These are phyloP conservation scores for Cliona cf. orientalis DNA, from an alignment of 37 sponge, comb jelly and placozoan species.

Conservation along the genomic window DNA sequence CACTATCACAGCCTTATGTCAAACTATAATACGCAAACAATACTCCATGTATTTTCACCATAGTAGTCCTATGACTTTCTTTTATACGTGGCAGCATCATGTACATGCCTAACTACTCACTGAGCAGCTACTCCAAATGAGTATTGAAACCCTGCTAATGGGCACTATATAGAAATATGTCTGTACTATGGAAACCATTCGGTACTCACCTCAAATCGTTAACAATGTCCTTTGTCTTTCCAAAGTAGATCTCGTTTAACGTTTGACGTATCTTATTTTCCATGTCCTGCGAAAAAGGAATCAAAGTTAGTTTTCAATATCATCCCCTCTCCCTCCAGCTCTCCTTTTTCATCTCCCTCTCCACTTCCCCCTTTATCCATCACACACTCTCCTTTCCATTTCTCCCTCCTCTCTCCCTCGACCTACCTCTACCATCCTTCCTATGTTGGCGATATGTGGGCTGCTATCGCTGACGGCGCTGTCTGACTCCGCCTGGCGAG, in stretches of 20 bases:
- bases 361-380: no score
- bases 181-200: background rate
- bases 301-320: background rate
- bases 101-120: background rate
- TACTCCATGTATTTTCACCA: background rate
- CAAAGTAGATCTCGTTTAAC: conserved; percentile 95
- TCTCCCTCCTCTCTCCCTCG: no score
- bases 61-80: no score
- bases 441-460: conserved; percentile 97
- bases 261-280: conserved; percentile 91
- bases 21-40: no score
- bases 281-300: conserved; percentile 72
- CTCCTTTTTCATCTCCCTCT: background rate
- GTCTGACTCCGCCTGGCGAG: conserved; percentile 87
- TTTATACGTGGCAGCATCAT: no score
- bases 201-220: conserved; percentile 86
- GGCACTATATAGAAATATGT: background rate
- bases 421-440: conserved; percentile 90
- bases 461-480: conserved; percentile 74
- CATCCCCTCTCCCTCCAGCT: background rate
- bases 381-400: background rate
- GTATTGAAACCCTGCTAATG: no score
- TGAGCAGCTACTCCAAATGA: background rate
- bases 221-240: conserved; percentile 90
- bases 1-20: no score